Percentiles rank a stretch among this genome's conserved stretches.
Evolutionary conservation across 64 coral and sea anemone species (phyloP).

Genomic region (Montipora cactus): DNA sequence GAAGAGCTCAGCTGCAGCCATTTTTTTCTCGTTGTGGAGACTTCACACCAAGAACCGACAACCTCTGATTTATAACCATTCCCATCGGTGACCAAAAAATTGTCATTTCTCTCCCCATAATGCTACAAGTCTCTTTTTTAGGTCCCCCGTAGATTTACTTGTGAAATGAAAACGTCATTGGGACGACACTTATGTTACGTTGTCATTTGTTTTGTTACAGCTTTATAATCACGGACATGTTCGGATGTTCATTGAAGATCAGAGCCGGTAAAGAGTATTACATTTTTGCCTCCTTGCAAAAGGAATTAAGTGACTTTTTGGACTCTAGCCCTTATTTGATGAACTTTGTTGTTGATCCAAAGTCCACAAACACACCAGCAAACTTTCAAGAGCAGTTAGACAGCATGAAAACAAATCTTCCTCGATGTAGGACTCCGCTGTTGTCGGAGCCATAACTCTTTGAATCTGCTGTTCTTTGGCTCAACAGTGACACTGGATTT

Average conservation of each 20-base stretch:
- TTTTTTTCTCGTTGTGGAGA: no score
- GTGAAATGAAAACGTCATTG: no score
- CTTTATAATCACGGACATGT: slow-evolving; percentile 47
- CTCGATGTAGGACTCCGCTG: not conserved
- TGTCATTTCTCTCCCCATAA: no score
- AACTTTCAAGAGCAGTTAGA: slow-evolving; percentile 29
- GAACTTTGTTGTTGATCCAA: slow-evolving; percentile 27
- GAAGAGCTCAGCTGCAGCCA: no score
- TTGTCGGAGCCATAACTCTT: not conserved
- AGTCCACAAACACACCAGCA: not conserved
- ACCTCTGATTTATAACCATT: no score
- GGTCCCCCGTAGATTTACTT: no score
- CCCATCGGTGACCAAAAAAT: no score
- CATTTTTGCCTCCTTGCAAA: slow-evolving; percentile 13
- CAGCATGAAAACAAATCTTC: not conserved
- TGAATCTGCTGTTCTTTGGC: no score
- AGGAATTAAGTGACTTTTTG: not conserved
- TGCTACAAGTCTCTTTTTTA: no score
- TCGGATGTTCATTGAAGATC: slow-evolving; percentile 1
- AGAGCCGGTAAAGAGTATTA: slow-evolving; percentile 21
- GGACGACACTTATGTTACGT: not conserved
- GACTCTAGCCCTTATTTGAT: not conserved
- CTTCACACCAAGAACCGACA: no score
- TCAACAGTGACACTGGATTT: no score
- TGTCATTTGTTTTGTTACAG: not conserved